phyloP scores from a whole-genome alignment of 2,113 vertebrate genomes.

The Bos indicus region DNA sequence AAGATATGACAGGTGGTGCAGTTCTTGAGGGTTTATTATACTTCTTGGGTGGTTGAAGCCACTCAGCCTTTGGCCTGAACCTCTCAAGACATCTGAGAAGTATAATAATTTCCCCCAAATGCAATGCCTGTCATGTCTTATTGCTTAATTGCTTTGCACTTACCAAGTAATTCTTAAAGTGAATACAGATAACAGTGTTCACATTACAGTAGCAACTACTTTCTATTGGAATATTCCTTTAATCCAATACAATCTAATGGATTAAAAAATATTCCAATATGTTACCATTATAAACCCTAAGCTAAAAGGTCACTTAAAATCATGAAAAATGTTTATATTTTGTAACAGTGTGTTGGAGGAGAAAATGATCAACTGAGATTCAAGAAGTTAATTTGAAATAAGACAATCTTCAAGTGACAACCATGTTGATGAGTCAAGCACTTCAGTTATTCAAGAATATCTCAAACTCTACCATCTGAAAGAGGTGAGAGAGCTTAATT shows the following conservation, averaged over 20 bases:
- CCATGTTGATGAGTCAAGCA: neutral
- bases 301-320: constrained; percentile 2
- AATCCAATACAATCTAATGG: neutral
- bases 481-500: neutral
- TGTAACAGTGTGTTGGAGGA: neutral
- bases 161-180: constrained; percentile 79
- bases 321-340: constrained; percentile 28
- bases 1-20: constrained; percentile 76
- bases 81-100: constrained; percentile 80
- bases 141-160: constrained; percentile 83
- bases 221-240: neutral
- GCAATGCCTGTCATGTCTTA: constrained; percentile 79
- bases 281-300: neutral
- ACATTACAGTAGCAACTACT: constrained; percentile 66
- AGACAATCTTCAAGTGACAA: neutral
- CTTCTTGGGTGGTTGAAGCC: constrained; percentile 81
- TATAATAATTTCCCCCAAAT: constrained; percentile 81
- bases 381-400: neutral
- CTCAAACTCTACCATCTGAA: neutral
- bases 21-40: constrained; percentile 78
- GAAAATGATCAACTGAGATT: neutral
- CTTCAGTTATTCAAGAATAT: neutral
- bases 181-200: constrained; percentile 70
- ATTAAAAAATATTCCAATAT: neutral
- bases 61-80: constrained; percentile 82